A percentile compares a stretch with the other conserved stretches of the same genome.
Evolutionary conservation across 2,888 invertebrate genomes (phyloP).

Genomic region (Chalcosyrphus nemorum): DNA sequence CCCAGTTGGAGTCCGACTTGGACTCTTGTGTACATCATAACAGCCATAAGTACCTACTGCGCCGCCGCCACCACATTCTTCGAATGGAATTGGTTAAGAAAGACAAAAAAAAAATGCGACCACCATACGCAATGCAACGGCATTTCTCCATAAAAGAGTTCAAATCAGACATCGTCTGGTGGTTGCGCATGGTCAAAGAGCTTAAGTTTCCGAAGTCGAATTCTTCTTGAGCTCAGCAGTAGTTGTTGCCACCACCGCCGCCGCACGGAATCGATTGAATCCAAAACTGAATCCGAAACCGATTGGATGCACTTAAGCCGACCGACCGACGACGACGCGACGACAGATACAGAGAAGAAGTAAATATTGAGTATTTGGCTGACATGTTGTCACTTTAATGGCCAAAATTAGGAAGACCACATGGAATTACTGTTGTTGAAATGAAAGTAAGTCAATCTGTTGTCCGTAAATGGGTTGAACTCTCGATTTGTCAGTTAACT

Average conservation of each 20-base stretch:
- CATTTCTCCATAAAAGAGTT: conserved; percentile 54
- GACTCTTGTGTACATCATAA: conserved; percentile 20
- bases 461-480: conserved; percentile 17
- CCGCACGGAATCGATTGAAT: conserved; percentile 39
- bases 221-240: conserved; percentile 33
- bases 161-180: conserved; percentile 14
- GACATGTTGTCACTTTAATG: conserved; percentile 54
- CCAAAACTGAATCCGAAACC: conserved; percentile 34
- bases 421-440: conserved; percentile 44
- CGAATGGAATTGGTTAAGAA: conserved; percentile 22
- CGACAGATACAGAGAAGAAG: not conserved
- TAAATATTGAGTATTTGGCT: conserved; percentile 32
- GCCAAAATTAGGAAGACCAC: conserved; percentile 66
- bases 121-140: conserved; percentile 47
- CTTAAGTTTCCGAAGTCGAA: conserved; percentile 25
- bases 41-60: conserved; percentile 32
- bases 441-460: conserved; percentile 67
- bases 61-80: conserved; percentile 52
- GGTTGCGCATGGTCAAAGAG: conserved; percentile 21
- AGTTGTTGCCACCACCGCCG: not conserved
- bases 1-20: conserved; percentile 19
- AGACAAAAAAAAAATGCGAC: conserved; percentile 31
- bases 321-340: not conserved
- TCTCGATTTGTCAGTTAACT: conserved; percentile 26
- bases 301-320: conserved; percentile 42